Evolutionary conservation across 2,113 vertebrate species (phyloP).

Genomic region (Terrapene triunguis): DNA sequence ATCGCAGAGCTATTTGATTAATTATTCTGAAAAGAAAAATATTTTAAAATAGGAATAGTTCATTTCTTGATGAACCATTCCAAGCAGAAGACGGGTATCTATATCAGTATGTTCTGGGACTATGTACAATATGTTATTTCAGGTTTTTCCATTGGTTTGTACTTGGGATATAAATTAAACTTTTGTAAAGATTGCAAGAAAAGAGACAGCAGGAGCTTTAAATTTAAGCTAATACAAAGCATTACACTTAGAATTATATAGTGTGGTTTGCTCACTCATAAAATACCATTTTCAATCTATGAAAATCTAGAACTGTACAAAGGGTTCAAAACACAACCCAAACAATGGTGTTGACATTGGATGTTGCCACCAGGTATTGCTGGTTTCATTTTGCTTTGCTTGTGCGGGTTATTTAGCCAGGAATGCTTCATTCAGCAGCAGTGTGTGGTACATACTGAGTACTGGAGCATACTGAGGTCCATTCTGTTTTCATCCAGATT

Average conservation of each 20-base stretch:
- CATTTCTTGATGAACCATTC: neutral
- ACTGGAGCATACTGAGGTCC: slow-evolving; percentile 31
- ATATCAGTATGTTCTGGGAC: neutral
- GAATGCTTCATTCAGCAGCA: slow-evolving; percentile 37
- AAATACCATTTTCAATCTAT: neutral
- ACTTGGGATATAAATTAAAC: neutral
- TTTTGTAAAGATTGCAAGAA: slow-evolving; percentile 8
- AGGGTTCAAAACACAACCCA: neutral
- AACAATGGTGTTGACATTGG: neutral
- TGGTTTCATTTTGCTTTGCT: slow-evolving; percentile 26
- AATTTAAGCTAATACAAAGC: neutral
- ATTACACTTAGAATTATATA: neutral
- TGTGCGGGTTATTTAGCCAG: slow-evolving; percentile 44
- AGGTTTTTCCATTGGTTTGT: neutral
- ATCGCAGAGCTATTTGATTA: neutral
- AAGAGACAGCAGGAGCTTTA: neutral
- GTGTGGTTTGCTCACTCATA: neutral
- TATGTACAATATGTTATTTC: neutral
- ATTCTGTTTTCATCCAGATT: slow-evolving; percentile 51
- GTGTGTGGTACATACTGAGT: slow-evolving; percentile 63
- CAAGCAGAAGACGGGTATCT: neutral
- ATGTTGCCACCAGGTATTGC: slow-evolving; percentile 13
- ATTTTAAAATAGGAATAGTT: slow-evolving; percentile 32
- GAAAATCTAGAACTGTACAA: neutral
- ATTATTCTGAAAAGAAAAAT: slow-evolving; percentile 25